Base-by-base conservation (phyloP, 1,140 invertebrate genomes). In the Centruroides sculpturatus region DNA sequence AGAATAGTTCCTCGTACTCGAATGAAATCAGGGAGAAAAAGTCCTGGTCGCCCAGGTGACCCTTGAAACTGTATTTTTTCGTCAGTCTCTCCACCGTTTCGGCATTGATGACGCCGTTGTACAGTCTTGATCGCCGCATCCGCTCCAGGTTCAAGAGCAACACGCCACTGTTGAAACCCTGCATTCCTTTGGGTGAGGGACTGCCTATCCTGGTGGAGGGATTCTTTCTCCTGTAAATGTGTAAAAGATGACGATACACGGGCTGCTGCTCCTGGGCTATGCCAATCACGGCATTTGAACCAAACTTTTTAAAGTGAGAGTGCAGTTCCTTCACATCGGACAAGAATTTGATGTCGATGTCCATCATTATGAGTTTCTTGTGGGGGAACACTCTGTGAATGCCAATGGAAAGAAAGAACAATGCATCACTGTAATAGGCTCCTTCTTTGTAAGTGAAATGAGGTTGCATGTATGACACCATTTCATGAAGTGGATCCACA, bases 41-140 rank as follows among this genome's bases (percentile, higher is more conserved):
- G 74, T 92, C 89, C 74, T 92, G 89, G 73, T 91, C 88, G 4
- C 89, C 89, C 23, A 92, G 76, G 73, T 92, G 86, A 8, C 88
- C 88, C 74, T 83, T 70, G 56, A 81, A 80, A 41, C 76, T 73
- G 74, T 87, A 89, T 71, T 88, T 87, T 10, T 80, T 67, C 3
- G 82, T 80, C 59, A 87, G 72, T 51, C 77, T 73, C 35, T 77
- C 68, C 13, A 89, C 75, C 62, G 73, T 77, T 12, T 79, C 71
- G 47, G 78, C 74, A 34, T 73, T 77, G 8, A 86, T 68, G 52
- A 85, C 73, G 11, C 77, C 71, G 61, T 80, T 75, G 63, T 82
- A 85, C 12, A 79, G 67, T 47, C 73, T 67, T 0, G 85, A 87
- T 62, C 79, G 71, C 66, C 85, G 69, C 70, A 91, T 81, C 68